Percentiles rank a stretch among this genome's conserved stretches.
Evolutionary conservation across 2,113 vertebrate genomes (phyloP).

Genomic region (Hyaena hyaena): DNA sequence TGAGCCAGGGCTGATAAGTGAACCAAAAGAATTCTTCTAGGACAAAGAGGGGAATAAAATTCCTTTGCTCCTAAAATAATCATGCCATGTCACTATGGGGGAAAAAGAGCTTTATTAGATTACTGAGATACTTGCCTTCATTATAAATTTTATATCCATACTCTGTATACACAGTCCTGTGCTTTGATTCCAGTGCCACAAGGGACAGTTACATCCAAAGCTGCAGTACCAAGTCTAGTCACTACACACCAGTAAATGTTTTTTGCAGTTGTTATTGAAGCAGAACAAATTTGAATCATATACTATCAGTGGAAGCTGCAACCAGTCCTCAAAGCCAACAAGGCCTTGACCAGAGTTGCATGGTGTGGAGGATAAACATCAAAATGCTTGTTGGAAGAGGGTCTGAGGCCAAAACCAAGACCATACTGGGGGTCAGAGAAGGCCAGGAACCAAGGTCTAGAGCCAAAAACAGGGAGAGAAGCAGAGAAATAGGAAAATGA

Average conservation of each 20-base stretch:
- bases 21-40: neutral
- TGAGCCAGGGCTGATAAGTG: neutral
- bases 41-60: neutral
- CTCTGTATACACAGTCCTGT: neutral
- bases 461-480: neutral
- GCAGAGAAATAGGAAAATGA: neutral
- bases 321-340: neutral
- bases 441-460: neutral
- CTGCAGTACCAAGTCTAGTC: neutral
- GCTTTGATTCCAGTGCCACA: neutral
- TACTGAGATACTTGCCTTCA: neutral
- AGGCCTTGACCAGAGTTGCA: neutral
- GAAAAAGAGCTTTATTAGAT: neutral
- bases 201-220: neutral
- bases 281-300: neutral
- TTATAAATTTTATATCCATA: neutral
- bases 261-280: slow-evolving; percentile 6
- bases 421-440: neutral
- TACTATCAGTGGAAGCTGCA: neutral
- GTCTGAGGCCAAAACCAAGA: neutral
- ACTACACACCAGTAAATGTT: neutral
- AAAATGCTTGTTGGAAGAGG: neutral
- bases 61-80: neutral
- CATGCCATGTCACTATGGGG: neutral
- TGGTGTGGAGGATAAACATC: neutral